Conservation (phyloP, 2,113 vertebrate genomes). For the Lepus americanus region DNA sequence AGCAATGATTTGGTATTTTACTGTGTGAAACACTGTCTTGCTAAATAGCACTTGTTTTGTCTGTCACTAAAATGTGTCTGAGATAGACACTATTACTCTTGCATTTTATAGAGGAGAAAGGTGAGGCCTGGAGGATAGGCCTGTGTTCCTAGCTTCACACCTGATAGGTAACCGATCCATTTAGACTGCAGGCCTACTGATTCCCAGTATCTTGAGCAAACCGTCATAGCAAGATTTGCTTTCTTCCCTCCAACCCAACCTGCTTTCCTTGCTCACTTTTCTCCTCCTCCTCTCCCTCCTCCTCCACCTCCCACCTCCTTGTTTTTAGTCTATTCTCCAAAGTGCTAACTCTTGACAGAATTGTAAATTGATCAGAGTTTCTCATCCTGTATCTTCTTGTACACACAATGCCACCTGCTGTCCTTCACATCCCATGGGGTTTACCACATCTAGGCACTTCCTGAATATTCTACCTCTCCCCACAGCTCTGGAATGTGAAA, state of each 20-base stretch:
- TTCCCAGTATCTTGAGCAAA: fast-evolving
- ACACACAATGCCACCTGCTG: fast-evolving
- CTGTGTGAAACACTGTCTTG: background rate
- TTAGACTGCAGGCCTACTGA: fast-evolving
- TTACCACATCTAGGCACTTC: background rate
- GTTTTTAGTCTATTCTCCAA: background rate
- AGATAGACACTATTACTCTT: background rate
- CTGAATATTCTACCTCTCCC: background rate
- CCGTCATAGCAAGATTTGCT: fast-evolving
- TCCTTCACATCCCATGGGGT: no score
- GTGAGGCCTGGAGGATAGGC: no score
- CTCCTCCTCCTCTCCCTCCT: fast-evolving
- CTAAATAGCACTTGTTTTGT: background rate
- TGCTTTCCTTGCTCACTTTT: background rate
- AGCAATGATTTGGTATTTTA: background rate
- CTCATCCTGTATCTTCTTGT: background rate
- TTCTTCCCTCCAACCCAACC: background rate
- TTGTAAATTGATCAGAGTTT: background rate
- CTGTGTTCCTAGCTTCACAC: background rate
- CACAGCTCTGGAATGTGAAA: background rate
- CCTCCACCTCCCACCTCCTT: fast-evolving
- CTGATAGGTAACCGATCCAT: fast-evolving
- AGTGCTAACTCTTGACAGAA: background rate
- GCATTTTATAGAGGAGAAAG: background rate
- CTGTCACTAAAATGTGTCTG: background rate